These are phyloP conservation scores for Aphelinus certus DNA, from an alignment of 1,140 invertebrate genomes.

Conservation along the genomic window DNA sequence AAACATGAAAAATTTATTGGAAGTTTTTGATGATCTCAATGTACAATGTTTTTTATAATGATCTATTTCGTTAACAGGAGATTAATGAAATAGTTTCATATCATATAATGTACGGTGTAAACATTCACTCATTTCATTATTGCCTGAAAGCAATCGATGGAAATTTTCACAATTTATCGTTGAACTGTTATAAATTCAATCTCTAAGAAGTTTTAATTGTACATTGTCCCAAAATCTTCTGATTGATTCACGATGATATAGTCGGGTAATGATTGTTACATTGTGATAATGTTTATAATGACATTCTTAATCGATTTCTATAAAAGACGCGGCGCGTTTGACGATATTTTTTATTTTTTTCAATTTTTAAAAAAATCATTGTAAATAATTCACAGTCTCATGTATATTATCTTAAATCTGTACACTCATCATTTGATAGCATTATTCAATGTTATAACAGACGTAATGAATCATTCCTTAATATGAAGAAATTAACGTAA, in stretches of 20 bases:
- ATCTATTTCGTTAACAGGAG: too few species aligned
- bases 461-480: not conserved
- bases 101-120: too few species aligned
- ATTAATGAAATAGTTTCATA: too few species aligned
- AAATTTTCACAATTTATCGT: conserved; percentile 9
- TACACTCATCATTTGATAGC: not conserved
- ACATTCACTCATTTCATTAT: too few species aligned
- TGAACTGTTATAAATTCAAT: conserved; percentile 1
- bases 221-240: not conserved
- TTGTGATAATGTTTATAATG: conserved; percentile 34
- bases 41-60: too few species aligned
- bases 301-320: conserved; percentile 24
- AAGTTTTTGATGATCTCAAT: too few species aligned
- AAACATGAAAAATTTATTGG: too few species aligned
- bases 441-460: not conserved
- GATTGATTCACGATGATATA: conserved; percentile 27
- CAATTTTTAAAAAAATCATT: conserved; percentile 19
- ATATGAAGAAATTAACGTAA: not conserved
- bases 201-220: not conserved
- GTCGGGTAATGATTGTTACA: conserved; percentile 27
- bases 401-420: conserved; percentile 24
- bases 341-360: conserved; percentile 14
- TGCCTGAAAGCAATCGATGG: too few species aligned
- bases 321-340: conserved; percentile 21
- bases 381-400: conserved; percentile 25